Conservation (phyloP, 1,140 invertebrate genomes). For the Rhynchophorus ferrugineus region DNA sequence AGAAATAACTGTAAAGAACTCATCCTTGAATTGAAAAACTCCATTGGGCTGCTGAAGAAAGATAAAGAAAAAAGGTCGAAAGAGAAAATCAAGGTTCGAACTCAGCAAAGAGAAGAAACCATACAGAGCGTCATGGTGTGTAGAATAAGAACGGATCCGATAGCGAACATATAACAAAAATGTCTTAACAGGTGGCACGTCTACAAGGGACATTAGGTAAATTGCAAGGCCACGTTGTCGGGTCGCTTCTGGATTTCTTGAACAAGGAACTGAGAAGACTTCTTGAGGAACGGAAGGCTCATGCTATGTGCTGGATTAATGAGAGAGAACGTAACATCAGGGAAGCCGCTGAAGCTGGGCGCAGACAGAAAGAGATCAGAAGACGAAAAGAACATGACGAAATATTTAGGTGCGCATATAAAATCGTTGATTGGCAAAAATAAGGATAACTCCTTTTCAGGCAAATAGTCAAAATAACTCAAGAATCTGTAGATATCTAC, state of each 20-base stretch:
- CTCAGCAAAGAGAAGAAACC: conserved; percentile 39
- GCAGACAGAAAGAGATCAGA: conserved; percentile 58
- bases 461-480: conserved; percentile 48
- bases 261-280: conserved; percentile 66
- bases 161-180: not conserved
- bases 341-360: conserved; percentile 65
- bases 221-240: conserved; percentile 56
- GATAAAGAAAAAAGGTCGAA: conserved; percentile 42
- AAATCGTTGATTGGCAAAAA: not conserved
- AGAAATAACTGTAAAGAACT: conserved; percentile 57
- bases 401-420: conserved; percentile 46
- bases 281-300: conserved; percentile 62
- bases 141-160: not conserved
- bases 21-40: conserved; percentile 59
- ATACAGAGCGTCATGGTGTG: conserved; percentile 26
- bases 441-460: conserved; percentile 39
- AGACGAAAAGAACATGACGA: conserved; percentile 63
- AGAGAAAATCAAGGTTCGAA: conserved; percentile 42
- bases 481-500: conserved; percentile 54
- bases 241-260: conserved; percentile 60
- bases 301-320: conserved; percentile 59
- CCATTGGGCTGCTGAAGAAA: conserved; percentile 51
- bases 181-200: conserved; percentile 26
- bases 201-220: conserved; percentile 47
- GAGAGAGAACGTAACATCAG: conserved; percentile 57